A percentile compares a stretch with the other conserved stretches of the same genome.
Evolutionary conservation across 2,888 invertebrate genomes (phyloP).

Genomic region (Heliconius ismenius): DNA sequence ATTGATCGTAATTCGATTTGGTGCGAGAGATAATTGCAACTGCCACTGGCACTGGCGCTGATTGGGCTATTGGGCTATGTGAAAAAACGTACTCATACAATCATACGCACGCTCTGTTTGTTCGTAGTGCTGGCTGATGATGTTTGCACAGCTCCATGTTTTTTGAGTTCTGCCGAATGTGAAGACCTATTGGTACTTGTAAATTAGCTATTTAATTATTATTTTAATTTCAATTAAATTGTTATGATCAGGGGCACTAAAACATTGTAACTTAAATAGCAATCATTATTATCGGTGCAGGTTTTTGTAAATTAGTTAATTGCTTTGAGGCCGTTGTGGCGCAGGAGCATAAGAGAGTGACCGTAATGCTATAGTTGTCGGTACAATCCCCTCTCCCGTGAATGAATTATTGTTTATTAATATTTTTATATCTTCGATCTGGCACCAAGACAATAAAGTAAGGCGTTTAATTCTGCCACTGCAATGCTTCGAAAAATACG

Average conservation of each 20-base stretch:
- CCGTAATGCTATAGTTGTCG: no score
- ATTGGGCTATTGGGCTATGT: slow-evolving; percentile 63
- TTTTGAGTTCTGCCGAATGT: slow-evolving; percentile 39
- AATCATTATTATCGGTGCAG: background rate
- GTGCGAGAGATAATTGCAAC: slow-evolving; percentile 80
- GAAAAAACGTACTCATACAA: slow-evolving; percentile 72
- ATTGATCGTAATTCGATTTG: slow-evolving; percentile 83
- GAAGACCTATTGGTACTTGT: slow-evolving; percentile 35
- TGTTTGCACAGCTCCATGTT: slow-evolving; percentile 69
- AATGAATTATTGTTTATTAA: background rate
- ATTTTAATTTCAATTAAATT: background rate
- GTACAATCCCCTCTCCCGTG: no score
- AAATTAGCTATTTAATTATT: background rate
- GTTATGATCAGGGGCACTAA: no score
- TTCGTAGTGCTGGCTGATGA: slow-evolving; percentile 70
- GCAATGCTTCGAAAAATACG: no score
- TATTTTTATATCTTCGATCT: no score
- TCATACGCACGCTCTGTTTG: slow-evolving; percentile 75
- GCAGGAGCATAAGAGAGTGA: no score
- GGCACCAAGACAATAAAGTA: no score
- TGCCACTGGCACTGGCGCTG: slow-evolving; percentile 74
- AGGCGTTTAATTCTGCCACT: no score
- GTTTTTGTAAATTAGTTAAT: background rate
- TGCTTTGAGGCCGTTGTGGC: background rate
- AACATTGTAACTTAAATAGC: background rate